Evolutionary conservation across 2,113 vertebrate species (phyloP), one percentile per base, ranked within the genome.

Genomic region (Pituophis catenifer): DNA sequence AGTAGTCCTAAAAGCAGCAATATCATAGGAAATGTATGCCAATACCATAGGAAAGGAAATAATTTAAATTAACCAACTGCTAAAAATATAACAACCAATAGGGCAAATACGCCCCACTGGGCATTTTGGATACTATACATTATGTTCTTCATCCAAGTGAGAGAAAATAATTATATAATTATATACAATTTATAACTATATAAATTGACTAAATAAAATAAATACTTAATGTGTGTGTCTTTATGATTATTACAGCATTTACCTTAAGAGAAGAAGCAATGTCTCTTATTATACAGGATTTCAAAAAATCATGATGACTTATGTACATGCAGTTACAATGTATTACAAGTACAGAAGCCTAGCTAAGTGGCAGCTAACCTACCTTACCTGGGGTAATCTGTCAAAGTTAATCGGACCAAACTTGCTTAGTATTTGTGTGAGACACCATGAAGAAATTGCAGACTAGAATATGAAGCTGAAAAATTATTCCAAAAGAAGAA

Each of bases 91-190:
- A 90, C 92, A 87, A 17, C 94, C 89, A 89, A 89, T 90, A 75
- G 95, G 92, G 70, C 95, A 96, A 96, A 95, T 96, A 96, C 94
- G 95, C 93, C 86, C 96, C 94, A 54, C 90, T 75, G 89, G 95
- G 94, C 95, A 95, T 94, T 94, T 95, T 92, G 94, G 89, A 89
- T 95, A 90, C 89, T 92, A 59, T 86, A 90, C 91, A 95, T 96
- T 96, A 96, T 3, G 95, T 94, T 96, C 96, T 96, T 96, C 94
- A 96, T 95, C 94, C 38, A 7, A 96, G 94, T 90, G 85, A 96
- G 92, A 95, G 88, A 89, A 94, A 93, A 96, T 97, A 97, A 97
- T 96, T 96, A 96, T 59, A 59, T 59, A 59, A 59, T 23, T 59
- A 65, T 29, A 29, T 29, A 29, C 10, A 29, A 29, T 62, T 62